Conservation (phyloP, 2,113 vertebrate species). For the Nyctereutes procyonoides region DNA sequence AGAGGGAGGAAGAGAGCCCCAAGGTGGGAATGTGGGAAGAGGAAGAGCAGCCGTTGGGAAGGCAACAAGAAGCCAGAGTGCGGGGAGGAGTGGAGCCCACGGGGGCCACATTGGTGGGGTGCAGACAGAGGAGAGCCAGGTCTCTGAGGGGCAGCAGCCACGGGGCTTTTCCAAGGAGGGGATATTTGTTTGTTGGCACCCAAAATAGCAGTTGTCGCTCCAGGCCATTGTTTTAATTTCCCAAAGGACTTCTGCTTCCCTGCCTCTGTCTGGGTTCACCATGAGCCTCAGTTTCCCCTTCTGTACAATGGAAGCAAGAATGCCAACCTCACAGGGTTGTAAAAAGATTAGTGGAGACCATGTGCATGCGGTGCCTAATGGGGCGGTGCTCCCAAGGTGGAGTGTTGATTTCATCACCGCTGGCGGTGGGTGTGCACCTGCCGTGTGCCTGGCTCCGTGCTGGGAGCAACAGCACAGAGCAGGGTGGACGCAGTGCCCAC, state of each 20-base stretch:
- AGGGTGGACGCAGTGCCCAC: rapidly evolving
- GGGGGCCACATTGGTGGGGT: not conserved
- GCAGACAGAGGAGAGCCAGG: not conserved
- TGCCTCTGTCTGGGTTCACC: not conserved
- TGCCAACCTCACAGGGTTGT: not conserved
- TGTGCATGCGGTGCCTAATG: not conserved
- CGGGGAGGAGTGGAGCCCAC: not conserved
- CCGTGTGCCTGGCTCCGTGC: not conserved
- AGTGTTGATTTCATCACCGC: not conserved
- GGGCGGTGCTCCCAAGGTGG: not conserved
- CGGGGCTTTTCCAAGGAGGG: not conserved
- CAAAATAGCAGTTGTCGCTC: not conserved
- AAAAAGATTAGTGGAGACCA: not conserved
- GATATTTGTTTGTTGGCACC: not conserved
- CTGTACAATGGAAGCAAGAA: not conserved
- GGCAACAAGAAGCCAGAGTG: not conserved
- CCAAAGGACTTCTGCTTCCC: not conserved
- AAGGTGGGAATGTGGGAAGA: not conserved
- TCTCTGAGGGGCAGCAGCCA: too few relatives aligned
- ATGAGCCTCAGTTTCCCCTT: not conserved
- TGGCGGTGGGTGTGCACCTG: too few relatives aligned
- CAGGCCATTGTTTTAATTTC: not conserved
- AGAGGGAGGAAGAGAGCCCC: not conserved
- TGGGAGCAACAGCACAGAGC: rapidly evolving
- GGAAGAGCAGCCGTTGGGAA: not conserved